phyloP scores from a whole-genome alignment of 1,140 invertebrate species.

The Apis florea region DNA sequence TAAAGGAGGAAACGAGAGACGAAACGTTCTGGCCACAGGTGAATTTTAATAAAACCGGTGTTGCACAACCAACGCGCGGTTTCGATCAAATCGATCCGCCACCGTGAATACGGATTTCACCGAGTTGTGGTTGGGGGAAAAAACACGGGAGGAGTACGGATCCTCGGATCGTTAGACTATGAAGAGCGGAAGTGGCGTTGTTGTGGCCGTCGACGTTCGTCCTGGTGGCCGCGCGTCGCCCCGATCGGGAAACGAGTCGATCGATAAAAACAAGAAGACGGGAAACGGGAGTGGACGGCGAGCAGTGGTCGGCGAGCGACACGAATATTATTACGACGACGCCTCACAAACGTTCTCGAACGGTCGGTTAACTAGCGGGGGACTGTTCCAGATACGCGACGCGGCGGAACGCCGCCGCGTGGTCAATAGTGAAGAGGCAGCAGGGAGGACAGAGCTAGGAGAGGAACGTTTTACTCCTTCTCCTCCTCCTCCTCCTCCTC shows the following conservation, averaged over 20 bases:
- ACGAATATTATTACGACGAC: slow-evolving; percentile 15
- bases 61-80: background rate
- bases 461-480: background rate
- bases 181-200: slow-evolving; percentile 2
- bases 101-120: slow-evolving; percentile 1
- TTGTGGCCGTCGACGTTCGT: background rate
- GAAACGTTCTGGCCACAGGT: too few species aligned
- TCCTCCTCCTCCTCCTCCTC: too few species aligned
- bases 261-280: slow-evolving; percentile 26
- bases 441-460: too few species aligned
- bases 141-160: background rate
- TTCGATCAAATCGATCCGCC: background rate
- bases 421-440: too few species aligned
- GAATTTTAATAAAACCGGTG: background rate
- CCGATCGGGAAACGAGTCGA: background rate
- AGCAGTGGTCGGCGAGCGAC: background rate
- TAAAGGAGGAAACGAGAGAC: background rate
- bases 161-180: background rate
- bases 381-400: background rate
- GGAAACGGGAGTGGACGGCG: background rate
- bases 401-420: too few species aligned
- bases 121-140: background rate
- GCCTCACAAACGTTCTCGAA: background rate
- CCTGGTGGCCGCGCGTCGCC: background rate
- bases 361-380: background rate